These are phyloP conservation scores for Trissolcus japonicus DNA, from an alignment of 2,888 invertebrate species.

Conservation along the genomic window DNA sequence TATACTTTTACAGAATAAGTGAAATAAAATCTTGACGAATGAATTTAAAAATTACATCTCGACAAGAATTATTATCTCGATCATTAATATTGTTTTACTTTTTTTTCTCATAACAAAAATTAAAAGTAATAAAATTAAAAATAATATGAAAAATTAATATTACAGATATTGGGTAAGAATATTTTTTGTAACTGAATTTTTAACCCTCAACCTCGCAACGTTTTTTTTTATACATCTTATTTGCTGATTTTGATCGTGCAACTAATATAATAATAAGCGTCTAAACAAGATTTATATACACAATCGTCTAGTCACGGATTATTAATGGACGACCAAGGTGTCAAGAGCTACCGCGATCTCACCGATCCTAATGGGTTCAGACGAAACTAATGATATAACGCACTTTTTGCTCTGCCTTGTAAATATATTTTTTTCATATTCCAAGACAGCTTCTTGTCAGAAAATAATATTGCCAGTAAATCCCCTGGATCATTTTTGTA, in stretches of 20 bases:
- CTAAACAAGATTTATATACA: constrained; percentile 69
- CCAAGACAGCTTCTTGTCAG: constrained; percentile 18
- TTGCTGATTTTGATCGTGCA: constrained; percentile 71
- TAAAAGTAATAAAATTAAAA: no score
- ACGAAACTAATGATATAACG: constrained; percentile 45
- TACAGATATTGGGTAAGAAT: background rate
- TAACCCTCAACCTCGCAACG: constrained; percentile 13
- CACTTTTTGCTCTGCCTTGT: constrained; percentile 14
- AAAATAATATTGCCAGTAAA: constrained; percentile 13
- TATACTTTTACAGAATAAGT: background rate
- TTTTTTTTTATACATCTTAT: constrained; percentile 71
- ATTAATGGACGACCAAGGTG: constrained; percentile 66
- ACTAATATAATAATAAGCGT: constrained; percentile 70
- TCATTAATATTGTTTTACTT: no score
- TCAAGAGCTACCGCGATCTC: constrained; percentile 51
- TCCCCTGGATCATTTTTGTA: constrained; percentile 19
- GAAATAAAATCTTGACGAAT: background rate
- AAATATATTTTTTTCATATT: constrained; percentile 6
- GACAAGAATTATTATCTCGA: no score
- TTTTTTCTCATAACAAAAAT: no score
- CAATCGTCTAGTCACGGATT: constrained; percentile 70
- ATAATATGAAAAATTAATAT: no score
- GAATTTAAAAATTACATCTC: background rate
- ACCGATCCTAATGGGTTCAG: constrained; percentile 25
- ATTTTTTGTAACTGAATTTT: background rate